A percentile compares a stretch with the other conserved stretches of the same genome.
phyloP scores from a whole-genome alignment of 30 jellyfish, hydroid and myxozoan genomes.

The Hydractinia symbiolongicarpus region DNA sequence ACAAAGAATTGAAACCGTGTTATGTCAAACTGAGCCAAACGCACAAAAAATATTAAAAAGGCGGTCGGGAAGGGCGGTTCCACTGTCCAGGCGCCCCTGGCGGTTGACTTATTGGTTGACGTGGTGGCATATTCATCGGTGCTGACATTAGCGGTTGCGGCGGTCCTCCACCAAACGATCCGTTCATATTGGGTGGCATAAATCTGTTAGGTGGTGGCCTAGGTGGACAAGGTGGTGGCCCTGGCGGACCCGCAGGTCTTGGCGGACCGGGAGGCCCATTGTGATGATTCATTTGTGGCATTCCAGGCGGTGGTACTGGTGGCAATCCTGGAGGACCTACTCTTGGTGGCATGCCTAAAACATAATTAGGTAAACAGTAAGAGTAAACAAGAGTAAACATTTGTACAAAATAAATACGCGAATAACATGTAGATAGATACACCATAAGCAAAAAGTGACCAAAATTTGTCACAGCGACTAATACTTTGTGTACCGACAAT shows the following conservation, averaged over 20 bases:
- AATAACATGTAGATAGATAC: no score
- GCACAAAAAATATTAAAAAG: neutral
- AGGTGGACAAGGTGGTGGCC: neutral
- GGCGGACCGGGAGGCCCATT: neutral
- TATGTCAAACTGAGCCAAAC: neutral
- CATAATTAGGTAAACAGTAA: neutral
- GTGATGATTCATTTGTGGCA: conserved; percentile 29
- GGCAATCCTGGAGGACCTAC: conserved; percentile 37
- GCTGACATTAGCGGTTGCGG: conserved; percentile 23
- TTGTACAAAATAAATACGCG: neutral
- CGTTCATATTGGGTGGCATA: neutral
- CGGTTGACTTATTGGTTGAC: conserved; percentile 11
- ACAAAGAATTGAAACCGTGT: no score
- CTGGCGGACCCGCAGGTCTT: neutral
- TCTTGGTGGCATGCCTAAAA: conserved; percentile 14
- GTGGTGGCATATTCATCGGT: conserved; percentile 23
- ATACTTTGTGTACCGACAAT: no score
- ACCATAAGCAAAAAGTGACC: no score
- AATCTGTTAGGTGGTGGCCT: neutral
- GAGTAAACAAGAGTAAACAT: neutral
- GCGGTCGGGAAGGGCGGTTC: conserved; percentile 37
- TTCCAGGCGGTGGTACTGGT: conserved; percentile 38
- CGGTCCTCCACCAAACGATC: neutral
- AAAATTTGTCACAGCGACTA: no score
- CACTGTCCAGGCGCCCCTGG: conserved; percentile 26